Conservation (phyloP, 1,140 invertebrate genomes). For the Coenobita brevimanus region DNA sequence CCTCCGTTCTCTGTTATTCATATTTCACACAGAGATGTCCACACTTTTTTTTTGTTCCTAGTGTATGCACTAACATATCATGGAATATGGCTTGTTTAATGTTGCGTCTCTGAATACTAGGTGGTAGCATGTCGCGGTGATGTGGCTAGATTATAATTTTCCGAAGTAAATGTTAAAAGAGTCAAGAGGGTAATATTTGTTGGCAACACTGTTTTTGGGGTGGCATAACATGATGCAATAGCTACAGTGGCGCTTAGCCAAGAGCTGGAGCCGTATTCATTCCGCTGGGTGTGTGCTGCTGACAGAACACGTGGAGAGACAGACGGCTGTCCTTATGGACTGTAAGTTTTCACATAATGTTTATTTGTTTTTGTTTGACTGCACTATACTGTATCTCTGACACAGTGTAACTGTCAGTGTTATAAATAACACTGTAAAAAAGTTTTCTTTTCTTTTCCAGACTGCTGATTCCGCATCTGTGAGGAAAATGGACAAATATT, state of each 20-base stretch:
- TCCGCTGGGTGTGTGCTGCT: background rate
- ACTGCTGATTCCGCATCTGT: no score
- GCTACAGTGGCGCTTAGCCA: no score
- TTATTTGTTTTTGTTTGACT: background rate
- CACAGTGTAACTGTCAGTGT: background rate
- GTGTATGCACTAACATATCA: no score
- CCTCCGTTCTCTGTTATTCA: background rate
- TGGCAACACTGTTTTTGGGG: background rate
- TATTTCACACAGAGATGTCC: background rate
- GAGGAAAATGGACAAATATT: conserved; percentile 10
- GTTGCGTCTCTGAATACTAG: background rate
- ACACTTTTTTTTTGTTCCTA: background rate
- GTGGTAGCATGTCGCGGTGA: background rate
- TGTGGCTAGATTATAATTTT: background rate
- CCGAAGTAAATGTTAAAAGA: conserved; percentile 2
- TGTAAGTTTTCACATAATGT: conserved; percentile 15
- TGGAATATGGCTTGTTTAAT: no score
- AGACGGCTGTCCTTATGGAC: no score
- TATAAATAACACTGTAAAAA: no score
- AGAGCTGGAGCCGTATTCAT: no score
- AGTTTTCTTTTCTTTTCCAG: background rate
- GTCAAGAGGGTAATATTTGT: background rate
- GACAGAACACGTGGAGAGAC: no score
- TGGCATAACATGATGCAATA: no score
- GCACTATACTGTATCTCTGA: background rate